Evolutionary conservation across 2,797 vertebrate species (phyloP).

Genomic region (Anomalospiza imberbis): DNA sequence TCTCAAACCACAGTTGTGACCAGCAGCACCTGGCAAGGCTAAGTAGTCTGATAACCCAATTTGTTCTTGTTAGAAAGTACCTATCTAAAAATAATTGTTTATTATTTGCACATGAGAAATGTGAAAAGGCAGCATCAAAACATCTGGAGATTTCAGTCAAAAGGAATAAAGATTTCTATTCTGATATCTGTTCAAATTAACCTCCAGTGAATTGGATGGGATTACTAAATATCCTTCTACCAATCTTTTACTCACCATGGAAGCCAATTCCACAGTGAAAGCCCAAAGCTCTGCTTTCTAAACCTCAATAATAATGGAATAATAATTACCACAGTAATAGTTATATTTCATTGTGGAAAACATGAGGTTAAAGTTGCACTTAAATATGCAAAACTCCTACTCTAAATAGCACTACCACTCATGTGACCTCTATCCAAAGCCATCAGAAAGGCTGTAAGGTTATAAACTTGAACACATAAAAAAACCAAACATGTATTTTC

Average conservation of each 20-base stretch:
- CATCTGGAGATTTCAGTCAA: not conserved
- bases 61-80: not conserved
- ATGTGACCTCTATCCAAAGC: not conserved
- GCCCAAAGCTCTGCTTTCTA: not conserved
- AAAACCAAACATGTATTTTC: not conserved
- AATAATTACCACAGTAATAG: not conserved
- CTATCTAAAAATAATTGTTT: not conserved
- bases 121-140: not conserved
- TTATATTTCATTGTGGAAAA: not conserved
- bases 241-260: not conserved
- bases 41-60: not conserved
- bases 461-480: not conserved
- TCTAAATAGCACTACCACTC: not conserved
- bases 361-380: not conserved
- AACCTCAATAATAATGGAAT: not conserved
- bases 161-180: not conserved
- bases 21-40: not conserved
- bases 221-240: not conserved
- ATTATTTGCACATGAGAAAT: not conserved
- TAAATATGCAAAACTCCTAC: not conserved
- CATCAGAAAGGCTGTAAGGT: not conserved
- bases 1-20: not conserved
- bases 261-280: not conserved
- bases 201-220: not conserved
- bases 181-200: not conserved